These are phyloP conservation scores for Brachypteracias leptosomus DNA, from an alignment of 2,113 vertebrate species.

Conservation along the genomic window DNA sequence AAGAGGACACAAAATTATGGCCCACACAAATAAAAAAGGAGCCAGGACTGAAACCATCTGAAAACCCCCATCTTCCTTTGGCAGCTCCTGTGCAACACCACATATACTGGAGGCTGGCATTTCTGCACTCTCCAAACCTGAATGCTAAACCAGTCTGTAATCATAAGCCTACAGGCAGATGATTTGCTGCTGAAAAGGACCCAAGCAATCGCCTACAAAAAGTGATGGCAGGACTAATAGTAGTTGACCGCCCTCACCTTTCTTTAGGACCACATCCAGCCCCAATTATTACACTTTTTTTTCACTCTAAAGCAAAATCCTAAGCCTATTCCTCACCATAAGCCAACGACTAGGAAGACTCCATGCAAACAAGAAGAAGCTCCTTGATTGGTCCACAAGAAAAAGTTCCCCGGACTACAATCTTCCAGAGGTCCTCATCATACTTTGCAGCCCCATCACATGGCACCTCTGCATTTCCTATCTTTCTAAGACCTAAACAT, in stretches of 20 bases:
- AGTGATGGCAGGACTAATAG: background rate
- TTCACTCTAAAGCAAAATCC: background rate
- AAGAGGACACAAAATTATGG: background rate
- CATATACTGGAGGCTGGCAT: background rate
- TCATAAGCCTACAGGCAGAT: rapidly evolving
- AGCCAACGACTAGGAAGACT: background rate
- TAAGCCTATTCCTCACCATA: background rate
- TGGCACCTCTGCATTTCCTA: background rate
- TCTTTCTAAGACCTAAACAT: background rate
- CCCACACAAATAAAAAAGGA: background rate
- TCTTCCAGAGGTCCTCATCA: background rate
- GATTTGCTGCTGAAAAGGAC: background rate
- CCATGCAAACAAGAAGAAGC: background rate
- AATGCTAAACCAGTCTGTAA: background rate
- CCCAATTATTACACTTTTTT: background rate
- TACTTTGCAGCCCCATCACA: background rate
- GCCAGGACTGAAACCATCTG: background rate
- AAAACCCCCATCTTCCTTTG: background rate
- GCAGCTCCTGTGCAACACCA: background rate
- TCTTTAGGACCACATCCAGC: background rate
- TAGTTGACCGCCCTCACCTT: background rate
- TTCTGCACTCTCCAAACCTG: background rate
- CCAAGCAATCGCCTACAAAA: background rate
- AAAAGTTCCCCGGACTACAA: background rate
- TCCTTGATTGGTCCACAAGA: rapidly evolving